These are phyloP conservation scores for Drosophila orosa DNA, from an alignment of 1,140 invertebrate species.

Conservation along the genomic window DNA sequence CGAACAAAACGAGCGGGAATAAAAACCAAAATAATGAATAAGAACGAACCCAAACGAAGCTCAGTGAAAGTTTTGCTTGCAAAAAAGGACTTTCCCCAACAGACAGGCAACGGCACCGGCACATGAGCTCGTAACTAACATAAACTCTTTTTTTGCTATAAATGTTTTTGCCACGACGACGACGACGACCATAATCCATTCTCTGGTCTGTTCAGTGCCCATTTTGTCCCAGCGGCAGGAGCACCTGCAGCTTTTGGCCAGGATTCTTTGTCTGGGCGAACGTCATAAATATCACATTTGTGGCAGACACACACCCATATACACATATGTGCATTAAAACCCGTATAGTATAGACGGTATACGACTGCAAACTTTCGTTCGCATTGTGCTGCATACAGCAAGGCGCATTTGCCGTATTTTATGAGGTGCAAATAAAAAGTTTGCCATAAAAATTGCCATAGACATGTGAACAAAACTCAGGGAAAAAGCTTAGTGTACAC, in stretches of 20 bases:
- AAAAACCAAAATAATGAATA: slow-evolving; percentile 45
- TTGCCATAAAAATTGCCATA: slow-evolving; percentile 78
- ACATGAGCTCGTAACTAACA: slow-evolving; percentile 39
- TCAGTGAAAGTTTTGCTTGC: slow-evolving; percentile 50
- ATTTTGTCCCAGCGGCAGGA: slow-evolving; percentile 13
- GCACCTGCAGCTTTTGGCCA: slow-evolving; percentile 42
- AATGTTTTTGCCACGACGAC: slow-evolving; percentile 20
- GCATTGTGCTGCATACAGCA: slow-evolving; percentile 75
- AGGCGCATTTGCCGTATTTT: slow-evolving; percentile 76
- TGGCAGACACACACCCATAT: slow-evolving; percentile 58
- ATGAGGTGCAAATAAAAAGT: slow-evolving; percentile 83
- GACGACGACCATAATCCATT: slow-evolving; percentile 16
- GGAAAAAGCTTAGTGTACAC: slow-evolving; percentile 7
- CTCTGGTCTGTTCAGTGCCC: slow-evolving; percentile 27
- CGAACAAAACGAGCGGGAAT: slow-evolving; percentile 37
- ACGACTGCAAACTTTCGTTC: slow-evolving; percentile 49
- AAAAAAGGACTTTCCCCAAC: slow-evolving; percentile 34
- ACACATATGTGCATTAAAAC: slow-evolving; percentile 6
- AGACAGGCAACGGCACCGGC: background rate
- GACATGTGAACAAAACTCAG: slow-evolving; percentile 58
- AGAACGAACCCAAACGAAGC: slow-evolving; percentile 32
- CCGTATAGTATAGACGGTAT: slow-evolving; percentile 23
- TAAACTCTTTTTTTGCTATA: slow-evolving; percentile 37
- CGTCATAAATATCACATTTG: slow-evolving; percentile 83
- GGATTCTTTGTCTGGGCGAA: slow-evolving; percentile 58